Evolutionary conservation across 2,888 invertebrate species (phyloP), one percentile per base, ranked within the genome.

Genomic region (Lacanobia wlatinum): DNA sequence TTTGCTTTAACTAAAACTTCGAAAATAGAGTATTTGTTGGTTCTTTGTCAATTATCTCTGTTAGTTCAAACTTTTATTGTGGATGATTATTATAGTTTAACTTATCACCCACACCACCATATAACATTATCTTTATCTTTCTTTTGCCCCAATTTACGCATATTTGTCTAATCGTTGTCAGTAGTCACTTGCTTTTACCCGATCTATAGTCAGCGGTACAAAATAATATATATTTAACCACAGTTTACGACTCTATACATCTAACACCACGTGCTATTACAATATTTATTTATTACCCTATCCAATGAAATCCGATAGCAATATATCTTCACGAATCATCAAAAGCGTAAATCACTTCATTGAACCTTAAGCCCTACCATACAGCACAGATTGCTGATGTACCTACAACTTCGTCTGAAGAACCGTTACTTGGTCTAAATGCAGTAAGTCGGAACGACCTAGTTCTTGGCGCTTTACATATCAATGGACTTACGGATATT

Each of bases 361-460:
- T 73, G 69, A 55, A 71, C 48, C 58, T 62, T 62, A 62, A 84
- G 75, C 73, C 87, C 83, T 76, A 70, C 52, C 64, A 70, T 62
- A 78, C 61, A 72, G 58, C 58, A 72, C 71, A 63, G 40, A 60
- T 73, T 34, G 28, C 38, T 50, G 18, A 76, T 66, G 78, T 84
- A 65, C 76, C 18, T 50, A 48, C 28, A 10, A 28, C 50, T 58
- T 53, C 34, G 50, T 91, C 91, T 91, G 87, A 63, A 82, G 82
- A 76, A 87, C 94, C 94, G 95, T 93, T 95, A 94, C 68, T 81
- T 80, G 94, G 67, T 78, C 94, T 89, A 92, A 92, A 94, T 94
- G 88, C 88, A 89, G 87, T 84, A 85, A 86, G 86, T 90, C 85
- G 90, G 90, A 91, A 90, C 91, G 92, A 86, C 93, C 93, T 84